phyloP scores from a whole-genome alignment of 2,113 vertebrate genomes.

The Echinops telfairi region DNA sequence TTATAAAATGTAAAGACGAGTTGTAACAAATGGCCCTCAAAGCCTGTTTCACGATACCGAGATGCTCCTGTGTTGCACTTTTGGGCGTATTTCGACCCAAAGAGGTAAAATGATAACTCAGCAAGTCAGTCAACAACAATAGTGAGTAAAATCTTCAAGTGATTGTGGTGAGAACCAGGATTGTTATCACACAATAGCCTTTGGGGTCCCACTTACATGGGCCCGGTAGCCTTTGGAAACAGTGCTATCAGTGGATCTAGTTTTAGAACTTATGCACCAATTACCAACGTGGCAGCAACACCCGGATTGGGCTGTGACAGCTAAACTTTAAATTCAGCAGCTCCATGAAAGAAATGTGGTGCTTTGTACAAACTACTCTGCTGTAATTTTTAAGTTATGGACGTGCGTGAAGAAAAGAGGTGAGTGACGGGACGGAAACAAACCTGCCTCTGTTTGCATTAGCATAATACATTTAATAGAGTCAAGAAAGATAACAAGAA shows the following conservation, averaged over 20 bases:
- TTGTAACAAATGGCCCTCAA: background rate
- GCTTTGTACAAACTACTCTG: conserved; percentile 72
- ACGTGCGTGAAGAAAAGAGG: conserved; percentile 81
- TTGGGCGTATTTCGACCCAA: background rate
- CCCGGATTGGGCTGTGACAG: conserved; percentile 79
- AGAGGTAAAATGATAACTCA: conserved; percentile 50
- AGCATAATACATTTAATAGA: conserved; percentile 76
- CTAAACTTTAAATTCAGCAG: conserved; percentile 63
- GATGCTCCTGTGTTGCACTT: background rate
- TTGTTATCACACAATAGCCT: background rate
- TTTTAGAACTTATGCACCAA: background rate
- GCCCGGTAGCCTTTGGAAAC: background rate
- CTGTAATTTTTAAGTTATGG: conserved; percentile 83
- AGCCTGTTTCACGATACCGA: background rate
- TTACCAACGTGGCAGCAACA: conserved; percentile 72
- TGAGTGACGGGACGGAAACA: conserved; percentile 85
- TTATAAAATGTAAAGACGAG: background rate
- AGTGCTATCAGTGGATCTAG: background rate
- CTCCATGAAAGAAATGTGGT: conserved; percentile 75
- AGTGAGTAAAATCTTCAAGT: background rate
- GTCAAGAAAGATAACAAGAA: conserved; percentile 72
- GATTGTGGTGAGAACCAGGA: background rate
- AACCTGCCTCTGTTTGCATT: conserved; percentile 82
- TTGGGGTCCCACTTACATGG: background rate
- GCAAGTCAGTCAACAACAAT: background rate